A percentile compares a stretch with the other conserved stretches of the same genome.
Evolutionary conservation across 2,797 vertebrate species (phyloP).

Genomic region (Avahi laniger): DNA sequence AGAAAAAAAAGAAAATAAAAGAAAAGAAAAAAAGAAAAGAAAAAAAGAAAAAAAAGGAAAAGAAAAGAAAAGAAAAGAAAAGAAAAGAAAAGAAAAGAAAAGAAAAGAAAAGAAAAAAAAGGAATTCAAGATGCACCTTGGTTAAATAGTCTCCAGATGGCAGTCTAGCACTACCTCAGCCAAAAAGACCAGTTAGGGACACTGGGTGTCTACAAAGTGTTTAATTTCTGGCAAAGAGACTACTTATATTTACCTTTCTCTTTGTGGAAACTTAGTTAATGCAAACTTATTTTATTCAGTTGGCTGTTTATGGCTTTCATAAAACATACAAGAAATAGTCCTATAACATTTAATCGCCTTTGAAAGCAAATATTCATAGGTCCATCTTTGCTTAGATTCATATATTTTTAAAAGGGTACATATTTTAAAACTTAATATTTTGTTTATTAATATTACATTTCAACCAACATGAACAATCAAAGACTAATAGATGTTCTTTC

Average conservation of each 20-base stretch:
- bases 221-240: neutral
- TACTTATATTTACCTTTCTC: neutral
- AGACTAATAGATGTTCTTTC: neutral
- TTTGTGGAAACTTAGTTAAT: neutral
- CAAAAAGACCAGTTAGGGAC: neutral
- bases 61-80: too few species aligned
- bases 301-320: neutral
- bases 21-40: too few species aligned
- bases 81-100: too few species aligned
- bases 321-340: neutral
- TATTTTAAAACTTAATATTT: neutral
- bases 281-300: neutral
- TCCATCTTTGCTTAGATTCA: neutral
- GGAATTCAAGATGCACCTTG: neutral
- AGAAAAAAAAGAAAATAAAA: too few species aligned
- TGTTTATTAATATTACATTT: neutral
- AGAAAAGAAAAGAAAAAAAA: too few species aligned
- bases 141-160: constrained; percentile 27
- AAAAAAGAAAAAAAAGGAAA: too few species aligned
- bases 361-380: neutral
- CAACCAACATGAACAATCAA: neutral
- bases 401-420: neutral
- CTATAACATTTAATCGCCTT: neutral
- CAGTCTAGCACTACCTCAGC: neutral
- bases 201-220: neutral